Conservation (phyloP, 2,888 invertebrate species). For the Hoplodrina blanda region DNA sequence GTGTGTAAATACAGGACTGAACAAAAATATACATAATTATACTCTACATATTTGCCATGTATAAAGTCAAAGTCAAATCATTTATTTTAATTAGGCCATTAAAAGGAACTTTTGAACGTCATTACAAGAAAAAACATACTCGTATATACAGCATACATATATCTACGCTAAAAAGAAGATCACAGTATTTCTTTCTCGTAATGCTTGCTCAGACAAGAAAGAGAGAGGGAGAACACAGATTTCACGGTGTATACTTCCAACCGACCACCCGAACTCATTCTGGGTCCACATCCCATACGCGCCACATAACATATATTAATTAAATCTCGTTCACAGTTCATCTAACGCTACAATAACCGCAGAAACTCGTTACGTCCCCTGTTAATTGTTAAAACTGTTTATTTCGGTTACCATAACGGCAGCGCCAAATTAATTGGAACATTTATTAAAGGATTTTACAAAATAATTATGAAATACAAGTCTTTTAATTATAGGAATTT, state of each 20-base stretch:
- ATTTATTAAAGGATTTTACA: constrained; percentile 32
- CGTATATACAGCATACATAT: too few species aligned
- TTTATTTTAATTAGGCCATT: too few species aligned
- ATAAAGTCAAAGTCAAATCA: too few species aligned
- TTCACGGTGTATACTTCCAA: constrained; percentile 14
- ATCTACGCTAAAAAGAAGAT: too few species aligned
- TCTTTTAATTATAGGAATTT: constrained; percentile 30
- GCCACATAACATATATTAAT: constrained; percentile 52
- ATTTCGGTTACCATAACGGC: constrained; percentile 44
- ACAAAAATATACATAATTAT: too few species aligned
- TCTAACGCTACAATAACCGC: constrained; percentile 50
- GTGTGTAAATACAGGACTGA: too few species aligned
- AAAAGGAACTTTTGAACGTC: too few species aligned
- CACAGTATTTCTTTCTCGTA: not conserved
- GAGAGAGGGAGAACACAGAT: constrained; percentile 1
- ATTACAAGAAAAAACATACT: too few species aligned
- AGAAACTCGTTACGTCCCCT: constrained; percentile 51
- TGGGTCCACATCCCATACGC: constrained; percentile 18
- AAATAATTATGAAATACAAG: constrained; percentile 52
- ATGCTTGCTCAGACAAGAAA: not conserved
- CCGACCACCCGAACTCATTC: constrained; percentile 12
- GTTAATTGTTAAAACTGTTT: constrained; percentile 58
- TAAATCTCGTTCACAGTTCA: constrained; percentile 62
- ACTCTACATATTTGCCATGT: too few species aligned
- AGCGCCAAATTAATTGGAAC: constrained; percentile 41